Evolutionary conservation across 2,797 vertebrate genomes (phyloP).

Genomic region (Rhynchonycteris naso): DNA sequence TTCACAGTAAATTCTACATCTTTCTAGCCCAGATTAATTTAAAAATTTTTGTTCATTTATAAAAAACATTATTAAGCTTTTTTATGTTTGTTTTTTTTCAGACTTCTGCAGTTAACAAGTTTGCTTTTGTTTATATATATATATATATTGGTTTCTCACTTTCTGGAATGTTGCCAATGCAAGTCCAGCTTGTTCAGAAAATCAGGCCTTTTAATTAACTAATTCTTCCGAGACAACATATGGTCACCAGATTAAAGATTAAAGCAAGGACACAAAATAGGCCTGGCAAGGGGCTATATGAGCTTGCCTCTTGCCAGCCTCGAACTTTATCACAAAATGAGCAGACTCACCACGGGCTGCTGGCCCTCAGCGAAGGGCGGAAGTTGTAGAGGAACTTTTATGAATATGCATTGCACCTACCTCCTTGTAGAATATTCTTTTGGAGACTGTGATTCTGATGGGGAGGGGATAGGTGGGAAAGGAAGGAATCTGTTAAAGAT

Average conservation of each 20-base stretch:
- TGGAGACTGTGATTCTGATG: neutral
- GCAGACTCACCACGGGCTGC: neutral
- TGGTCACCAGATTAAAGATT: constrained; percentile 62
- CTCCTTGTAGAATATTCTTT: neutral
- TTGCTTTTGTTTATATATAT: too few species aligned
- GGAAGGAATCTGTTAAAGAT: neutral
- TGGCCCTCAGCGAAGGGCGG: neutral
- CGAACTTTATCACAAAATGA: neutral
- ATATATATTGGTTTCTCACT: neutral
- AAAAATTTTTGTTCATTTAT: neutral
- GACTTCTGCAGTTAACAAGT: neutral
- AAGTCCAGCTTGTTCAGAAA: constrained; percentile 23
- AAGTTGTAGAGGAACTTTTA: neutral
- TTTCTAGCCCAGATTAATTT: neutral
- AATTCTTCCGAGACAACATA: constrained; percentile 62
- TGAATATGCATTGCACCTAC: neutral
- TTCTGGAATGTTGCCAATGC: neutral
- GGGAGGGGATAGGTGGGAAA: rapidly evolving
- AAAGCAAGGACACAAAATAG: neutral
- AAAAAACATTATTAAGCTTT: neutral
- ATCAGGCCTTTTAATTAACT: constrained; percentile 58
- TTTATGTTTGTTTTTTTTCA: too few species aligned
- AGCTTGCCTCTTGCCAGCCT: neutral
- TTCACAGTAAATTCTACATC: neutral
- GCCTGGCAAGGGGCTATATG: neutral